Evolutionary conservation across 2,888 invertebrate species (phyloP), one percentile per base, ranked within the genome.

Genomic region (Pollenia griseotomentosa): DNA sequence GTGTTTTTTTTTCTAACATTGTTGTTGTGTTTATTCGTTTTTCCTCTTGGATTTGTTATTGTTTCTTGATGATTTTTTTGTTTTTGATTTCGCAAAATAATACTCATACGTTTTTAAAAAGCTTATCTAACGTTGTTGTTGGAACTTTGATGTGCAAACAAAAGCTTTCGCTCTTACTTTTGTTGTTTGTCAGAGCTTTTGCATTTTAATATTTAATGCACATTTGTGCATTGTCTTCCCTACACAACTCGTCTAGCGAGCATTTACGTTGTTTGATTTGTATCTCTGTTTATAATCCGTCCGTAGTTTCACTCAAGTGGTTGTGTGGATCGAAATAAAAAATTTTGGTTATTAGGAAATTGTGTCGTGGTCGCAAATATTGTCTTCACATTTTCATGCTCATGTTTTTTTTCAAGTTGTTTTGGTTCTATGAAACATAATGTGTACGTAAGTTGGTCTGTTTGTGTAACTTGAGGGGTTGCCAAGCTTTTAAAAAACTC

Each of bases 301-400:
- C 33, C 33, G 19, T 14, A 40, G 59, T 59, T 81, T 77, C 81
- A 68, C 77, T 83, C 44, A 83, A 83, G 75, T 83, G 70, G 61
- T 61, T 61, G 57, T 48, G 68, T 23, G 40, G 59, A 71, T 65
- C 33, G 33, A 80, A 80, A 75, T 53, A 61, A 83, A 81, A 80
- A 66, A 48, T 65, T 83, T 86, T 59, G 51, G 65, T 84, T 81
- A 66, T 81, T 84, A 73, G 84, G 66, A 81, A 87, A 87, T 81
- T 81, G 77, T 87, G 84, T 81, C 87, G 83, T 87, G 87, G 81
- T 83, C 83, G 55, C 77, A 86, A 19, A 66, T 51, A 65, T 70
- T 75, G 74, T 59, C 65, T 71, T 77, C 74, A 75, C 63, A 73
- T 61, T 82, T 73, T 23, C 23, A 23, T 82, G 48, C 59, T 80